Percentiles rank a stretch among this genome's conserved stretches.
Evolutionary conservation across 2,888 invertebrate genomes (phyloP).

Genomic region (Caenorhabditis imperialis): DNA sequence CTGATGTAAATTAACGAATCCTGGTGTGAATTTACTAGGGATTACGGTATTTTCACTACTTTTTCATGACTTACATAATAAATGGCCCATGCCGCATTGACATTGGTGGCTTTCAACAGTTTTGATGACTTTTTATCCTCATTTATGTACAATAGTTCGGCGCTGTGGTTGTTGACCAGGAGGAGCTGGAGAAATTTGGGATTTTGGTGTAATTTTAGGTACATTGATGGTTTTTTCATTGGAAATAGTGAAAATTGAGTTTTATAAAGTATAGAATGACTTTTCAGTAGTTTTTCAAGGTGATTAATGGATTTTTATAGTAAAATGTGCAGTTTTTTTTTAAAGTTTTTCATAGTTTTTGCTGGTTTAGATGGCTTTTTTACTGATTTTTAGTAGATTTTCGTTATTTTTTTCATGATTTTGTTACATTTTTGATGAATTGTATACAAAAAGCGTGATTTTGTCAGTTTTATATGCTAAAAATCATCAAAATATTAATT

Average conservation of each 20-base stretch:
- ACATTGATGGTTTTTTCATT: not conserved
- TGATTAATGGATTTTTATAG: slow-evolving; percentile 1
- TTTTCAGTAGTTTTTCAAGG: not conserved
- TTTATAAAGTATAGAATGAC: too few species aligned
- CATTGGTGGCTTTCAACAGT: slow-evolving; percentile 61
- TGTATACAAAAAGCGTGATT: too few species aligned
- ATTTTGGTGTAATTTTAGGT: not conserved
- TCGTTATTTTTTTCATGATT: too few species aligned
- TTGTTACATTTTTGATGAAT: too few species aligned
- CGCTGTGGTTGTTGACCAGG: slow-evolving; percentile 66
- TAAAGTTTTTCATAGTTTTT: not conserved
- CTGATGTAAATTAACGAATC: too few species aligned
- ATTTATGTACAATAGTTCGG: slow-evolving; percentile 67
- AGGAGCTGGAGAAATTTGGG: slow-evolving; percentile 56
- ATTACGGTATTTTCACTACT: too few species aligned
- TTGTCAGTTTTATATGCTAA: too few species aligned
- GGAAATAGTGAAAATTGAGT: not conserved
- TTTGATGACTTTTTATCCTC: slow-evolving; percentile 66
- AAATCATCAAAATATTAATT: too few species aligned
- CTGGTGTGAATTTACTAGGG: too few species aligned
- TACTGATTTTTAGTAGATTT: too few species aligned
- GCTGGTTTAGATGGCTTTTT: too few species aligned
- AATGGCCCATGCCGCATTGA: slow-evolving; percentile 68
- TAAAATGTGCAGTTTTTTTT: too few species aligned
- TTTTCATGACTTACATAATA: slow-evolving; percentile 63